These are phyloP conservation scores for Entelurus aequoreus DNA, from an alignment of 2,113 vertebrate species.

Conservation along the genomic window DNA sequence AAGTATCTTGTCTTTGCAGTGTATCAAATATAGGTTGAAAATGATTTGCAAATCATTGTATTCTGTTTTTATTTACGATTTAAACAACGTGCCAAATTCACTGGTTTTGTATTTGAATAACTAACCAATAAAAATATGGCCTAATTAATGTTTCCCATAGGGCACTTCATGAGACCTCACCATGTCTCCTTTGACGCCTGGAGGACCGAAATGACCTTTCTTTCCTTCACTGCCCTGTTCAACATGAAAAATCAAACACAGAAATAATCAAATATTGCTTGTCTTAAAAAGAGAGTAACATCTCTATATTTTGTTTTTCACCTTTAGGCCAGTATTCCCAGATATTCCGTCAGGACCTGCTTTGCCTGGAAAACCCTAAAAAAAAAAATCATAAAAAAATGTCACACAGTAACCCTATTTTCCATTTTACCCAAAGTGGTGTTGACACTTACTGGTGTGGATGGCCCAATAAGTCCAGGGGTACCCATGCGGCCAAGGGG, in stretches of 20 bases:
- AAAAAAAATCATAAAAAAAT: neutral
- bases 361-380: conserved; percentile 61
- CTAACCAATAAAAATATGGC: neutral
- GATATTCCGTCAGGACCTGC: conserved; percentile 51
- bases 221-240: conserved; percentile 63
- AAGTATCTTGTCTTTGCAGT: no score
- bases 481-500: conserved; percentile 51
- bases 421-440: no score
- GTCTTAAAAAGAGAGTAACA: neutral
- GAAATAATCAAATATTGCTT: neutral
- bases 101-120: no score
- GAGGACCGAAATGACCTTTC: conserved; percentile 42
- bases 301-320: conserved; percentile 12
- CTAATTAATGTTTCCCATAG: neutral
- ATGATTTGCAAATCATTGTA: no score
- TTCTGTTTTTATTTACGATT: no score
- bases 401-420: neutral
- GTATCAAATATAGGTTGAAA: no score
- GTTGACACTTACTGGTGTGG: conserved; percentile 47
- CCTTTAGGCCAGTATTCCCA: conserved; percentile 65
- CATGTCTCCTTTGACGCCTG: conserved; percentile 48
- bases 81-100: no score
- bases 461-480: conserved; percentile 49
- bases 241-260: conserved; percentile 15
- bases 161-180: conserved; percentile 36